Evolutionary conservation across 2,888 invertebrate genomes (phyloP).

Genomic region (Pharmacophagus antenor): DNA sequence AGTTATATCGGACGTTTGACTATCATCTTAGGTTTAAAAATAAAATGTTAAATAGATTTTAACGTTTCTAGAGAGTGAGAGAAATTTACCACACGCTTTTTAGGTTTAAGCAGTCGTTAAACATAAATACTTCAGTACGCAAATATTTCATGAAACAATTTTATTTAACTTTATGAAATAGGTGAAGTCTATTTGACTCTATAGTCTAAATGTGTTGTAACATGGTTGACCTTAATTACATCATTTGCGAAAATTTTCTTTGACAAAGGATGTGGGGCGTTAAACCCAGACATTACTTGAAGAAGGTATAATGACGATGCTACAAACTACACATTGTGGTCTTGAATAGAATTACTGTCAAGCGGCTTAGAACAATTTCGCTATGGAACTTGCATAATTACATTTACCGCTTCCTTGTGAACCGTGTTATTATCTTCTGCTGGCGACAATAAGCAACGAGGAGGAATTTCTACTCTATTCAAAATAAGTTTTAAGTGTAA

Average conservation of each 20-base stretch:
- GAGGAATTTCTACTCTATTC: constrained; percentile 11
- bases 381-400: constrained; percentile 26
- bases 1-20: too few species aligned
- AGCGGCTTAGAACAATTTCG: constrained; percentile 24
- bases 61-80: too few species aligned
- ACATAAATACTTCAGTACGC: too few species aligned
- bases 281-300: constrained; percentile 4
- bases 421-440: constrained; percentile 19
- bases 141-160: too few species aligned
- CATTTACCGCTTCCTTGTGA: constrained; percentile 18
- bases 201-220: background rate
- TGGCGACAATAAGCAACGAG: constrained; percentile 10
- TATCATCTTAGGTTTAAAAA: too few species aligned
- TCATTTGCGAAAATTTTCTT: constrained; percentile 8
- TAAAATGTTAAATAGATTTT: too few species aligned
- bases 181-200: background rate
- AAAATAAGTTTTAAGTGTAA: background rate
- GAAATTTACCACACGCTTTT: too few species aligned
- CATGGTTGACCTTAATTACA: background rate
- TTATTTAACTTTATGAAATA: too few species aligned
- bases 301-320: constrained; percentile 5
- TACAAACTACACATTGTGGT: constrained; percentile 25
- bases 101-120: too few species aligned
- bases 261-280: constrained; percentile 13
- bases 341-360: constrained; percentile 26